These are phyloP conservation scores for Vulpes vulpes DNA, from an alignment of 2,113 vertebrate genomes.

Conservation along the genomic window DNA sequence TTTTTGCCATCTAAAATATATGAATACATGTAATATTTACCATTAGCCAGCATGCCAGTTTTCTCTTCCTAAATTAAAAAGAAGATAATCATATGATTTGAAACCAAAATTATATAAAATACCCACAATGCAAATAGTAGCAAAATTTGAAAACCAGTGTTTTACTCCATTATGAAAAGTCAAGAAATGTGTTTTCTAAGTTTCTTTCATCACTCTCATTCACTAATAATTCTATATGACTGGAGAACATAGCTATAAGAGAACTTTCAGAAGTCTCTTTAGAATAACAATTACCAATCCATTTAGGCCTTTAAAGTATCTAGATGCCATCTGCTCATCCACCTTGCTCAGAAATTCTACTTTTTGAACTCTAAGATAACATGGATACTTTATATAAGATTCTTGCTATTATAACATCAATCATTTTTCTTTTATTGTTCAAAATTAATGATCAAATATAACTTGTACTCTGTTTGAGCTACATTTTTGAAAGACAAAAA, in stretches of 20 bases:
- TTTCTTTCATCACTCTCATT: neutral
- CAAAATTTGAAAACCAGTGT: neutral
- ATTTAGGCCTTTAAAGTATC: neutral
- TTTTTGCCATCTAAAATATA: conserved; percentile 29
- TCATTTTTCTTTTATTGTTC: neutral
- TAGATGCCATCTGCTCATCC: neutral
- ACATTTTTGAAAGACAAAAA: neutral
- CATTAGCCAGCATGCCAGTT: conserved; percentile 91
- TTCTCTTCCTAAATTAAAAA: conserved; percentile 88
- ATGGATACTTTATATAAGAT: neutral
- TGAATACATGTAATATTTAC: conserved; percentile 85
- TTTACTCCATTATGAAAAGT: neutral
- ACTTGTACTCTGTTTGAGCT: neutral
- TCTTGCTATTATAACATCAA: neutral
- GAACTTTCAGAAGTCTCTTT: neutral
- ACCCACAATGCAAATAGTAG: neutral
- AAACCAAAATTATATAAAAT: neutral
- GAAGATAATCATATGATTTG: conserved; percentile 38
- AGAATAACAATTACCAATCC: conserved; percentile 2
- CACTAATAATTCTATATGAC: neutral
- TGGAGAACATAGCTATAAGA: neutral
- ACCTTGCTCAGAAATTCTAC: neutral
- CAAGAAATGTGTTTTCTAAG: neutral
- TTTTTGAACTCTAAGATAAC: neutral
- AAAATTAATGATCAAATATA: conserved; percentile 42